Evolutionary conservation across 2,888 invertebrate genomes (phyloP), one percentile per base, ranked within the genome.

Genomic region (Drosophila greeni): DNA sequence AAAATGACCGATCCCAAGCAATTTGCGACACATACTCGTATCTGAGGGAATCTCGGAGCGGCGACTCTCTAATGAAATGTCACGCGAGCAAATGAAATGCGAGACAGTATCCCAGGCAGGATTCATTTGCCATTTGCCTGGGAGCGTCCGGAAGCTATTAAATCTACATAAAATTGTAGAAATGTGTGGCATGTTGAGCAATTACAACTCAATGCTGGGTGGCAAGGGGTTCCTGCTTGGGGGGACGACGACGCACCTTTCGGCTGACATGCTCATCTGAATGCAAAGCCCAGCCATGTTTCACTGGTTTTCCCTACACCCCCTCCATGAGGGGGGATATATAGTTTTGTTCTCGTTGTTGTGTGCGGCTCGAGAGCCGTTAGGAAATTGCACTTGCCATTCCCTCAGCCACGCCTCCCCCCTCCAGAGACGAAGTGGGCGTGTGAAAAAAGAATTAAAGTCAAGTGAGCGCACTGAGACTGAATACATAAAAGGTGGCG

Each of bases 381-480:
- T 82, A 68, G 78, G 72, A 83, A 84, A 83, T 84, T 84, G 81
- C 83, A 82, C 80, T 76, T 76, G 71, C 70, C 59, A 51, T n/a
- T 20, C 55, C 24, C 64, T 7, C 23, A 9, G 33, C 4, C 47
- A 24, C 42, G 24, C 24, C 5, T 11, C 36, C 34, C 37, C 23
- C 14, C 29, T 52, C 36, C 8, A n/a, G 26, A 20, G 61, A 42
- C 73, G 61, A 70, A 57, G 80, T 82, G 85, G 81, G 81, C 85
- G 81, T 81, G 81, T 75, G 85, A 81, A 80, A 81, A 84, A 80
- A 84, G 79, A 82, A 82, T 82, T 84, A 83, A 81, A 84, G 83
- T 81, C 81, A 81, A 81, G 81, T 82, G 81, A 82, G 81, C 85
- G 81, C 83, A 82, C 85, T 84, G 85, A 82, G 81, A 82, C 81